phyloP scores from a whole-genome alignment of 2,888 invertebrate genomes.

The Lordiphosa andalusiaca region DNA sequence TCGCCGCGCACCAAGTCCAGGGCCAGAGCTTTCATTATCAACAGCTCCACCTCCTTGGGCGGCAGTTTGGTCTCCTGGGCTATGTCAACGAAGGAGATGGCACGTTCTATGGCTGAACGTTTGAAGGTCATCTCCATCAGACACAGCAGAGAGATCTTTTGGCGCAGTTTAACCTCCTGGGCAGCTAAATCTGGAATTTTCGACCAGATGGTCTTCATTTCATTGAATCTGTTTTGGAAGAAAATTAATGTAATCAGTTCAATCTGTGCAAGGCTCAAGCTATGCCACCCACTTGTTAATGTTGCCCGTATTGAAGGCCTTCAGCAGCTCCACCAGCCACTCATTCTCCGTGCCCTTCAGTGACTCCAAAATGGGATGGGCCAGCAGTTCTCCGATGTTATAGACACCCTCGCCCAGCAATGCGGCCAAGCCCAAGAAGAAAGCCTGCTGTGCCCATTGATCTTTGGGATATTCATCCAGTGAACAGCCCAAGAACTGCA shows the following conservation, averaged over 20 bases:
- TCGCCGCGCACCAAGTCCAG: slow-evolving; percentile 95
- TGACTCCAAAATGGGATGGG: slow-evolving; percentile 95
- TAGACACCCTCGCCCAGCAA: slow-evolving; percentile 96
- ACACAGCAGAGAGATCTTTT: slow-evolving; percentile 97
- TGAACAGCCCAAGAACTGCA: slow-evolving; percentile 90
- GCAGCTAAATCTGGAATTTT: slow-evolving; percentile 91
- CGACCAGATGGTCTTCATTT: slow-evolving; percentile 85
- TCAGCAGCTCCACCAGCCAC: slow-evolving; percentile 93
- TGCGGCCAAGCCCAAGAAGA: slow-evolving; percentile 95
- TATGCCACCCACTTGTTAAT: slow-evolving; percentile 82
- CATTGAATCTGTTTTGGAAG: slow-evolving; percentile 82
- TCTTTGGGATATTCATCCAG: slow-evolving; percentile 84
- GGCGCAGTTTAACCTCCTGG: slow-evolving; percentile 89
- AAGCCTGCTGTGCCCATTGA: slow-evolving; percentile 89
- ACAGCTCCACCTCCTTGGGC: slow-evolving; percentile 92
- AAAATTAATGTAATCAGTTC: no score
- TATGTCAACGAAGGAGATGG: slow-evolving; percentile 94
- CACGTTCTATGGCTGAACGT: slow-evolving; percentile 91
- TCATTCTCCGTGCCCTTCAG: slow-evolving; percentile 89
- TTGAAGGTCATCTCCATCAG: slow-evolving; percentile 99
- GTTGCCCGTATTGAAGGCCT: slow-evolving; percentile 93
- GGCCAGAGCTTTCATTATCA: slow-evolving; percentile 98
- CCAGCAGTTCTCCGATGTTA: slow-evolving; percentile 97
- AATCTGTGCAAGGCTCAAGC: accelerated
- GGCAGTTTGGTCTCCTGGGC: slow-evolving; percentile 91